Evolutionary conservation across 1,140 invertebrate species (phyloP), one percentile per base, ranked within the genome.

Genomic region (Prorops nasuta): DNA sequence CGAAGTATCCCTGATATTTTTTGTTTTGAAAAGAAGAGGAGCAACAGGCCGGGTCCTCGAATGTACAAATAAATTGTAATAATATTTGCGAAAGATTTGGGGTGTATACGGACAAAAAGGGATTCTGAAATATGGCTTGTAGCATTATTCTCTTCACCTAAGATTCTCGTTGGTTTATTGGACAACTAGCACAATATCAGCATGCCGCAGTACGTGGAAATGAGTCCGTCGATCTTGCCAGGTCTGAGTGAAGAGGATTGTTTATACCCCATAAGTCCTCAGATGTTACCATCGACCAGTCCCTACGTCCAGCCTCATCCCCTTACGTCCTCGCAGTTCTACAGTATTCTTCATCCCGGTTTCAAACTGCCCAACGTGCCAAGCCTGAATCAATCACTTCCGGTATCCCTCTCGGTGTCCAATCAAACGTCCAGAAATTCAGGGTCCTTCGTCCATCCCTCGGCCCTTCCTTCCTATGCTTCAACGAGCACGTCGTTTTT

Each of bases 241-340:
- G 72, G 72, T 22, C 62, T 66, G n/a, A 56, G 54, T 34, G 73
- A 76, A 65, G 73, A 76, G 61, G 73, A 74, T 44, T 74, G 72
- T 44, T 65, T 74, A 24, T 76, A 76, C 40, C 73, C 73, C 10
- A 60, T 76, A 58, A 74, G 71, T 47, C 73, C 73, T 15, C 65
- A 70, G 51, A 58, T 73, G 46, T 60, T 76, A 18, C 73, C 73
- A n/a, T 60, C 60, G 8, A 51, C 54, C 17, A 71, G 64, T 58
- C 72, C 72, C 9, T 76, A 73, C 54, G 61, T 76, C 16, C 72
- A 69, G 22, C 73, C 73, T 3, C 64, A 71, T 56, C 72, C 72
- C 10, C 54, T 76, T 6, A 74, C 69, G 8, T 58, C 63, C 14
- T 53, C 52, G 31, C 72, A 76, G 19, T 54, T 74, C 21, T 65